Conservation (phyloP, 2,888 invertebrate species). For the Cenopis cana region DNA sequence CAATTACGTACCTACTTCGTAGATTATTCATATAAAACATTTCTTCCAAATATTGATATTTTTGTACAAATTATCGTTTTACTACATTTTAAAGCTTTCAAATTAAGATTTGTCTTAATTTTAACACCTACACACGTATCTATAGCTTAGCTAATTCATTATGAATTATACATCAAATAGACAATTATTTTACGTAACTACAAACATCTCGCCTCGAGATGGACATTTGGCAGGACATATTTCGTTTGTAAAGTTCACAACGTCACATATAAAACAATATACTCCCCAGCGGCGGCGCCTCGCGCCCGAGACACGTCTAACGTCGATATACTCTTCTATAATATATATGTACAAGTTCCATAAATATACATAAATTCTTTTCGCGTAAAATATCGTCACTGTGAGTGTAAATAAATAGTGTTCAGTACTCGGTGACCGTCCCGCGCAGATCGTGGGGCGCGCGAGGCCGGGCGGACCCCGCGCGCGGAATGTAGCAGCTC, state of each 20-base stretch:
- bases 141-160: conserved; percentile 61
- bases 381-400: conserved; percentile 47
- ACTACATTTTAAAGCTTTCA: conserved; percentile 79
- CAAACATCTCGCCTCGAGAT: conserved; percentile 57
- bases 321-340: conserved; percentile 35
- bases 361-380: conserved; percentile 50
- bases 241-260: conserved; percentile 54
- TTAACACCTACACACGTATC: conserved; percentile 62
- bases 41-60: conserved; percentile 58
- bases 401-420: conserved; percentile 47
- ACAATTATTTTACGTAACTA: conserved; percentile 56
- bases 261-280: conserved; percentile 28
- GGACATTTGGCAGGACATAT: conserved; percentile 60
- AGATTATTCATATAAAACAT: conserved; percentile 54
- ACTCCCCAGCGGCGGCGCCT: not conserved
- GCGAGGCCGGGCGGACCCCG: conserved; percentile 18
- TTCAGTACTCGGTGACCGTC: conserved; percentile 37
- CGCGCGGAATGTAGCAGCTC: conserved; percentile 28
- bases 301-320: conserved; percentile 16
- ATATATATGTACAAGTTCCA: conserved; percentile 39
- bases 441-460: conserved; percentile 46
- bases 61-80: conserved; percentile 72
- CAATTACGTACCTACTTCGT: conserved; percentile 48
- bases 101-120: conserved; percentile 76
- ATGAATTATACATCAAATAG: conserved; percentile 60